These are phyloP conservation scores for Trichonephila clavipes DNA, from an alignment of 1,140 invertebrate genomes.

Conservation along the genomic window DNA sequence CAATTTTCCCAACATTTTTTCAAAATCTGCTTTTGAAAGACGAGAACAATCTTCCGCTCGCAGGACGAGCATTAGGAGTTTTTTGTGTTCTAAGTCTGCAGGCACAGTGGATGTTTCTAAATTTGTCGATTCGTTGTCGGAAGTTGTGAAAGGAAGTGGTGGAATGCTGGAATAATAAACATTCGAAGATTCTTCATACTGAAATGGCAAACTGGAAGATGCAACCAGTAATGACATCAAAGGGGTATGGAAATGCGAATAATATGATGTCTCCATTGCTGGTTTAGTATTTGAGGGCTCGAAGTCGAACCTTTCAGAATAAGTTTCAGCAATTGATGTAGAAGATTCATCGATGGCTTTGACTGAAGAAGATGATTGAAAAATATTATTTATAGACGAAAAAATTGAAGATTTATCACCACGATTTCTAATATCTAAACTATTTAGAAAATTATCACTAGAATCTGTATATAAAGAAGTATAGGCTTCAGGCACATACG, in stretches of 20 bases:
- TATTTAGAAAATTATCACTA: conserved; percentile 17
- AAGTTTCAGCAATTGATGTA: neutral
- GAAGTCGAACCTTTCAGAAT: neutral
- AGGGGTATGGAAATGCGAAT: conserved; percentile 55
- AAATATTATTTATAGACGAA: neutral
- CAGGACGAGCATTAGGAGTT: conserved; percentile 68
- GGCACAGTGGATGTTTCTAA: conserved; percentile 13
- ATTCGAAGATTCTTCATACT: neutral
- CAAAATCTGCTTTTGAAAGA: conserved; percentile 65
- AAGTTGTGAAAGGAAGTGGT: neutral
- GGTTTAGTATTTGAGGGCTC: neutral
- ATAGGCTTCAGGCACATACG: conserved; percentile 26
- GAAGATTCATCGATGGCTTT: neutral
- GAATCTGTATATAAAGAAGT: conserved; percentile 11
- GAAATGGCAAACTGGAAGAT: conserved; percentile 19
- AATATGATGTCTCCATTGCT: conserved; percentile 6
- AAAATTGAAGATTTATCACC: neutral
- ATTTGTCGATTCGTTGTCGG: conserved; percentile 61
- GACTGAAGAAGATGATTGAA: neutral
- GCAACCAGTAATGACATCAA: conserved; percentile 64
- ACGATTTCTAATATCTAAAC: neutral
- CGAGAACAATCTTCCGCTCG: conserved; percentile 64
- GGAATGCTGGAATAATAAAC: conserved; percentile 7
- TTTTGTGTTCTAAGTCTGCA: conserved; percentile 56
- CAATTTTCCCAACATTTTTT: conserved; percentile 64